Evolutionary conservation across 2,888 invertebrate species (phyloP).

Genomic region (Orthosia incerta): DNA sequence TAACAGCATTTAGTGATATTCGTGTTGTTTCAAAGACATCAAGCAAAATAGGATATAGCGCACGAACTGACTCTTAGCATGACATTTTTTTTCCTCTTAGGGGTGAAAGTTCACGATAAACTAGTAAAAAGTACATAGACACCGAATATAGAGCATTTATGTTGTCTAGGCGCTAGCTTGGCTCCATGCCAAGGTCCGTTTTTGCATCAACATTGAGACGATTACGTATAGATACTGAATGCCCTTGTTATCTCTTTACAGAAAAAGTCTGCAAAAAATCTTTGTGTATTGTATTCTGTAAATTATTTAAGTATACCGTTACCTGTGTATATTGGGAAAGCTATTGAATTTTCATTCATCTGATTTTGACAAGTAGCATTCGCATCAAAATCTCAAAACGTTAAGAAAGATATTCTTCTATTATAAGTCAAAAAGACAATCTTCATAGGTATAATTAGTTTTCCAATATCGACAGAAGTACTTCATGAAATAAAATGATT

Average conservation of each 20-base stretch:
- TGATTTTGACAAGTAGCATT: no score
- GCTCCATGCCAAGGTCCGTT: slow-evolving; percentile 43
- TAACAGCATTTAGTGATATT: not conserved
- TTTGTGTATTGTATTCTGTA: not conserved
- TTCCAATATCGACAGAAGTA: no score
- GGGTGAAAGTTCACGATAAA: slow-evolving; percentile 7
- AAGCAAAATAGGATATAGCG: not conserved
- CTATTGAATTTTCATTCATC: no score
- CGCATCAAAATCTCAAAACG: no score
- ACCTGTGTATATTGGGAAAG: no score
- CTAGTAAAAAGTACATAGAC: slow-evolving; percentile 9
- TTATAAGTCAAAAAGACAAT: no score
- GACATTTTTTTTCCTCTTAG: not conserved
- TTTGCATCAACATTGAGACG: slow-evolving; percentile 29
- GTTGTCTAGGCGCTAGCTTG: slow-evolving; percentile 37
- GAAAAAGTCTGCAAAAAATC: not conserved
- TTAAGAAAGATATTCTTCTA: no score
- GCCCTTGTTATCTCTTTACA: slow-evolving; percentile 6
- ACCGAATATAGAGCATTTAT: slow-evolving; percentile 7
- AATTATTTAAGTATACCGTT: not conserved
- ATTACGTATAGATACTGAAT: slow-evolving; percentile 6
- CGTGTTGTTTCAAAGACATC: not conserved
- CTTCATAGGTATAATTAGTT: no score
- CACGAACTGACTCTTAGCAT: not conserved
- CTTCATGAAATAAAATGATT: no score